Base-by-base conservation (phyloP, 1,140 invertebrate species). In the Scaptodrosophila lebanonensis region DNA sequence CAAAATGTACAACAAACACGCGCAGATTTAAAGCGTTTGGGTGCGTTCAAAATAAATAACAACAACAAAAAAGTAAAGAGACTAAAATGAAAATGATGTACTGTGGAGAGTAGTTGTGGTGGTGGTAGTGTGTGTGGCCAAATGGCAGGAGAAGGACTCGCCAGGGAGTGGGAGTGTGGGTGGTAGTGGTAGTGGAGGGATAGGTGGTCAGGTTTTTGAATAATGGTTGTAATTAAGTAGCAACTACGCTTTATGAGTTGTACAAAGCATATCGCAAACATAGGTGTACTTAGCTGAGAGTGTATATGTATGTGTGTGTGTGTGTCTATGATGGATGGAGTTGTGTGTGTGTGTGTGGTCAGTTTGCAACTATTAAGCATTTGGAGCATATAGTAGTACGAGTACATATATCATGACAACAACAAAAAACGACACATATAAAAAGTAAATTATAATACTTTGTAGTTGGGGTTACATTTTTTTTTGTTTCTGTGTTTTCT, bases 151-250 rank as follows among this genome's bases (percentile, higher is more conserved):
- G n/a, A n/a, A n/a, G n/a, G n/a, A n/a, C n/a, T n/a, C n/a, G 25
- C 25, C 44, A 32, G 40, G 40, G 27, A 27, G 27, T 44, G 40
- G 20, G 27, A 30, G 20, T 16, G 38, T 22, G 25, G 32, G 13
- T 45, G 22, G 12, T 32, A 13, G 25, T 30, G 18, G 52, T 11
- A 49, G 53, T 38, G 53, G 29, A 30, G 47, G 29, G 36, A 27
- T 47, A 44, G 57, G 51, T 72, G 65, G 63, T 64, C 63, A 63
- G 59, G 60, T 56, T 56, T 77, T 72, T 79, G 73, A 77, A 75
- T 77, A 77, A 77, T 82, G 73, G 72, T 79, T 77, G 73, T 79
- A 77, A 77, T 77, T 77, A 77, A 77, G 73, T 77, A 73, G 71
- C 68, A 77, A 69, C 73, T 77, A 73, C 64, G 72, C 64, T 77